Percentiles rank a stretch among this genome's conserved stretches.
These are phyloP conservation scores for Murina feae DNA, from an alignment of 2,113 vertebrate genomes.

Conservation along the genomic window DNA sequence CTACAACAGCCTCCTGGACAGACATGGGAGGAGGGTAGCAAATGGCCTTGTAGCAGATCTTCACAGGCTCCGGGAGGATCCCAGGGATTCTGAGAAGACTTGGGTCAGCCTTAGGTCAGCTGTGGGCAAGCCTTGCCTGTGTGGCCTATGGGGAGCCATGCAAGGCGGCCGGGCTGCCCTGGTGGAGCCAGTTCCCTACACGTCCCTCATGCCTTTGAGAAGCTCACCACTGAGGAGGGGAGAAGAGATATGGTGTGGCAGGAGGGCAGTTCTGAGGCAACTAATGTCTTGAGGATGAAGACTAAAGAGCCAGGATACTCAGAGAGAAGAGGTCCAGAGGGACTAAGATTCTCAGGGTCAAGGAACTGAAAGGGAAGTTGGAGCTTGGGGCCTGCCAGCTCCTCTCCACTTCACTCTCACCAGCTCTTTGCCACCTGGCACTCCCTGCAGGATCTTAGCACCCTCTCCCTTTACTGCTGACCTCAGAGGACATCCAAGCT, in stretches of 20 bases:
- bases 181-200: neutral
- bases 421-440: neutral
- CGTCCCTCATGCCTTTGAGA: neutral
- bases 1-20: neutral
- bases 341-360: neutral
- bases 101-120: neutral
- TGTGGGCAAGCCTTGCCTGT: neutral
- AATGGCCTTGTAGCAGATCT: neutral
- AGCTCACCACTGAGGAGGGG: neutral
- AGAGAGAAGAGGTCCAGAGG: neutral
- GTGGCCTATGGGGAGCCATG: fast-evolving
- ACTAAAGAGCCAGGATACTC: neutral
- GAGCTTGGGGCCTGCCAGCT: too few relatives aligned
- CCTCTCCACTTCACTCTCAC: neutral
- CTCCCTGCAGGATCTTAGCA: neutral
- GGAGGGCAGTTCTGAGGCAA: neutral
- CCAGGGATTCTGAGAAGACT: neutral
- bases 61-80: neutral
- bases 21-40: neutral
- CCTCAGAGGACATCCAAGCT: neutral
- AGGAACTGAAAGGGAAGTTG: neutral
- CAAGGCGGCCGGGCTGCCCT: fast-evolving
- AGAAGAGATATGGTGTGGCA: neutral
- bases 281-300: too few relatives aligned
- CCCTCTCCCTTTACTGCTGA: neutral